A percentile compares a stretch with the other conserved stretches of the same genome.
Evolutionary conservation across 2,797 vertebrate genomes (phyloP).

Genomic region (Balearica regulorum): DNA sequence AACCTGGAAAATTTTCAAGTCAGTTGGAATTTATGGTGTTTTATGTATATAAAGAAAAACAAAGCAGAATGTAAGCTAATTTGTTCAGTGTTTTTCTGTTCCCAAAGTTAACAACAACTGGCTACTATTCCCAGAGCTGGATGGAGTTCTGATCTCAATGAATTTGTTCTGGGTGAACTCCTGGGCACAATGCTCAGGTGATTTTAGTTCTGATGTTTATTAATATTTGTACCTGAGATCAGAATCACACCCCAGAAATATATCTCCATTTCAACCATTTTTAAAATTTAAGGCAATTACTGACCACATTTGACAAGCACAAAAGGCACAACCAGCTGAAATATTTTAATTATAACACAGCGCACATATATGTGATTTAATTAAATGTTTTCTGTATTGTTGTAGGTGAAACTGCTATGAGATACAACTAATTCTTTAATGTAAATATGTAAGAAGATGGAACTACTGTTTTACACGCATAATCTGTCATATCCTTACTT

Average conservation of each 20-base stretch:
- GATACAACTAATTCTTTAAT: neutral
- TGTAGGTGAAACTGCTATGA: neutral
- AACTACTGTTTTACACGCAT: neutral
- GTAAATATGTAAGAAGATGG: neutral
- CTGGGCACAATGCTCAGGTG: neutral
- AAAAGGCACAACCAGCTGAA: neutral
- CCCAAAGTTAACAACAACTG: neutral
- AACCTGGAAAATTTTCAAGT: neutral
- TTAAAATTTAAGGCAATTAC: neutral
- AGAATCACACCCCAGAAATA: neutral
- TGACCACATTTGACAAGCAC: neutral
- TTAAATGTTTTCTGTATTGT: neutral
- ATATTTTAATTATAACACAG: neutral
- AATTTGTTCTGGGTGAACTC: neutral
- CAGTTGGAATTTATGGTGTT: neutral
- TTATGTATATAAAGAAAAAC: neutral
- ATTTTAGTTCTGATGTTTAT: neutral
- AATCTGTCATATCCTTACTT: neutral
- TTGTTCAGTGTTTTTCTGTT: neutral
- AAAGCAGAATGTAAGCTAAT: neutral
- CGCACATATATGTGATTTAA: neutral
- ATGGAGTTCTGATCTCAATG: neutral
- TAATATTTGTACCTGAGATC: neutral
- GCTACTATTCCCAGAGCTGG: neutral
- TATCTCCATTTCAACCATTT: neutral